Base-by-base conservation (phyloP, 2,113 vertebrate genomes). In the Cyanocitta stelleri region DNA sequence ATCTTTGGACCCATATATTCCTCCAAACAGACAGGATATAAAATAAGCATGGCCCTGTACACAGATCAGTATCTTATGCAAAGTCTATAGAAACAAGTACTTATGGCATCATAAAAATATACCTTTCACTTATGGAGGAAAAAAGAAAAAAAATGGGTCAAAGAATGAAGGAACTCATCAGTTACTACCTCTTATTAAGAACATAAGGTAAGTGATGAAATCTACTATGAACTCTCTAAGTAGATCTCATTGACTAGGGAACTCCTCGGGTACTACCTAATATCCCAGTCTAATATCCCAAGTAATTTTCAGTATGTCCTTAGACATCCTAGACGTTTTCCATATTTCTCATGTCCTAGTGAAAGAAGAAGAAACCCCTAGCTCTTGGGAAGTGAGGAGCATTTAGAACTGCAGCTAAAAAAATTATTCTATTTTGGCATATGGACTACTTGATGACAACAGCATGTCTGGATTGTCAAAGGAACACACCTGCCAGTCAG, bases 1-100 rank as follows among this genome's bases (percentile, higher is more conserved):
- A 22, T 98, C 93, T 76, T 96, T 82, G 39, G 74, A 97, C 33
- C 33, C 58, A 48, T 52, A 67, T 46, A 67, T 96, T 71, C 98
- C 98, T 48, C 97, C 97, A 95, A 98, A 98, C 58, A 98, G 79
- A 94, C 97, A 98, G 73, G 98, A 39, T 55, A 55, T 55, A 84
- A 75, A 86, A 55, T 30, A 81, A 32, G 54, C 15, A 19, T 0
- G 3, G 64, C 21, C 59, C 20, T 10, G 8, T n/a, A 39, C 20
- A 30, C 6, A 39, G 41, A 46, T n/a, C n/a, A 58, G 32, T 39
- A 33, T 77, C n/a, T 58, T 51, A 74, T 13, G 33, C 9, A 48
- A 67, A 46, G 29, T 35, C 24, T 35, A 48, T 5, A 35, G n/a
- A 62, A 32, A 69, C 3, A 49, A 73, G 10, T 49, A 52, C 43